Evolutionary conservation across 2,888 invertebrate species (phyloP), one percentile per base, ranked within the genome.

Genomic region (Coleophora flavipennella): DNA sequence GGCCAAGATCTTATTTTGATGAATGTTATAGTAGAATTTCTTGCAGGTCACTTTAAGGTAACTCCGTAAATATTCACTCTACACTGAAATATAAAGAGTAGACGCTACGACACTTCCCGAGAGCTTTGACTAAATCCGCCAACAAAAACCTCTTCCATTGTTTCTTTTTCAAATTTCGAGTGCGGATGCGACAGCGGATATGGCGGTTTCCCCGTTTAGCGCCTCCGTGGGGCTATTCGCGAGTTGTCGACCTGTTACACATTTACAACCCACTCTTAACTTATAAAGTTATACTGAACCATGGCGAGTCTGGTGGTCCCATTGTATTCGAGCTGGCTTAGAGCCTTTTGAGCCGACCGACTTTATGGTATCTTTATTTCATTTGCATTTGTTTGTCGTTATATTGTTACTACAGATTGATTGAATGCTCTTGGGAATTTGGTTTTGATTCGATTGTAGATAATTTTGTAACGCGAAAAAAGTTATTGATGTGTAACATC

Each of bases 181-280:
- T 75, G 75, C 79, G 83, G 83, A 83, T 83, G 81, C 65, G 59
- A 84, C 66, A 64, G 67, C 79, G 81, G 81, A 80, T 77, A 64
- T 76, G 69, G 57, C 71, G 62, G 69, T 71, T 68, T 69, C 68
- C 63, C 65, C 59, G 58, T 56, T 83, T 83, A 78, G 72, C 81
- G 83, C 81, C 83, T 79, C 81, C 71, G 81, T 76, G 76, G 66
- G 70, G 73, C 78, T 74, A 83, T 81, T 80, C 75, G 80, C 80
- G 51, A 70, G 78, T 75, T 73, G 31, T 75, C 80, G 76, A 78
- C 76, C 76, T 76, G 83, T 84, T 66, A 68, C 52, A 43, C 32
- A 20, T 84, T 83, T 70, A 70, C 53, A 65, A 64, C 68, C 78
- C 78, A 77, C 83, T 81, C 81, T 73, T 65, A 77, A 77, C 59